phyloP scores from a whole-genome alignment of 2,888 invertebrate genomes.

The Yponomeuta evonymella region DNA sequence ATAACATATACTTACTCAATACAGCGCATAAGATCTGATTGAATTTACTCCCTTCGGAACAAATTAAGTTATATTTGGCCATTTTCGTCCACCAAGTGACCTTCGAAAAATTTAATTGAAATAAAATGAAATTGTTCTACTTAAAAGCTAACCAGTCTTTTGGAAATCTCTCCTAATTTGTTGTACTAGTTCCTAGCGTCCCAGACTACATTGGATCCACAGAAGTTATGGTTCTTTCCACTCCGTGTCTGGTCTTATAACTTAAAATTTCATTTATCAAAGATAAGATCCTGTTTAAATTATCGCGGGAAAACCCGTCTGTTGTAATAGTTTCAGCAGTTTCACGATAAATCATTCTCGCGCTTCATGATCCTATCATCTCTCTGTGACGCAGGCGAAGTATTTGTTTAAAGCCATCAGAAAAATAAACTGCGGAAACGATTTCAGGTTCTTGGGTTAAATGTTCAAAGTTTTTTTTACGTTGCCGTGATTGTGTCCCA shows the following conservation, averaged over 20 bases:
- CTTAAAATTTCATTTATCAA: background rate
- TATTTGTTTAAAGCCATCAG: background rate
- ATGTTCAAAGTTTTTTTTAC: too few relatives aligned
- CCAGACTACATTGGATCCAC: conserved; percentile 5
- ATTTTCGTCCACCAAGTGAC: conserved; percentile 16
- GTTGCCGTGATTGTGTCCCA: too few relatives aligned
- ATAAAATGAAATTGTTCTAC: conserved; percentile 22
- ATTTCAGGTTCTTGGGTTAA: background rate
- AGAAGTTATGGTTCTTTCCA: conserved; percentile 2
- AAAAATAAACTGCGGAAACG: background rate
- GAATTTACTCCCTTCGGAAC: conserved; percentile 21
- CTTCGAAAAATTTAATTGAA: background rate
- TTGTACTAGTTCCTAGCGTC: background rate
- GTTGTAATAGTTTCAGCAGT: background rate
- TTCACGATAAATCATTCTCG: background rate
- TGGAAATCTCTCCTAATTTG: background rate
- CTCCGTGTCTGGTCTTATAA: background rate
- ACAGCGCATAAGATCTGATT: conserved; percentile 55
- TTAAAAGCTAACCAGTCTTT: conserved; percentile 16
- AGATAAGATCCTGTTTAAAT: background rate
- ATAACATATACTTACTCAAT: conserved; percentile 43
- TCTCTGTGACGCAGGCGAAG: background rate
- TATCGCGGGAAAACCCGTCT: conserved; percentile 3
- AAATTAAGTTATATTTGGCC: conserved; percentile 11
- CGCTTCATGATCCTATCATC: background rate